A percentile compares a stretch with the other conserved stretches of the same genome.
phyloP scores from a whole-genome alignment of 2,888 invertebrate species.

The Limenitis camilla region DNA sequence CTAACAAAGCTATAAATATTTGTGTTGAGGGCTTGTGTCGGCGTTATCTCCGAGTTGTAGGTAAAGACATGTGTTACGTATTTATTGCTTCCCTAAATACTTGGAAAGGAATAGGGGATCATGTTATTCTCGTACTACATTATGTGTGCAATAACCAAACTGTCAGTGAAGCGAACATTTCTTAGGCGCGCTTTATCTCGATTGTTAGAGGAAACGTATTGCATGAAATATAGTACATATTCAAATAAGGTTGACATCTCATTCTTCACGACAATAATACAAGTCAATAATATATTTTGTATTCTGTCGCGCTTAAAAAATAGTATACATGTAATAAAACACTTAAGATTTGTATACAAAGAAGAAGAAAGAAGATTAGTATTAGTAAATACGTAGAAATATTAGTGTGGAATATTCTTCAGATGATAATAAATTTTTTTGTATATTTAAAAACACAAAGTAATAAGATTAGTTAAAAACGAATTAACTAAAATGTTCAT shows the following conservation, averaged over 20 bases:
- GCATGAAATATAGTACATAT: background rate
- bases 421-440: too few species aligned
- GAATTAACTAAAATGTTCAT: too few species aligned
- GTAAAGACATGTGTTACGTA: constrained; percentile 24
- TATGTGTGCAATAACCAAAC: constrained; percentile 6
- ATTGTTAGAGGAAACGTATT: constrained; percentile 1
- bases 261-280: background rate
- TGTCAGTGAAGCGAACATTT: constrained; percentile 8
- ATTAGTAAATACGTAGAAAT: too few species aligned
- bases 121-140: constrained; percentile 7
- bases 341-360: too few species aligned
- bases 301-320: background rate
- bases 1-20: constrained; percentile 13
- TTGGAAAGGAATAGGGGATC: constrained; percentile 10
- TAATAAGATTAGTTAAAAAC: too few species aligned
- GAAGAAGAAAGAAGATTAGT: too few species aligned
- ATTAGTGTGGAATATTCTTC: too few species aligned
- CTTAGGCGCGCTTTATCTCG: background rate
- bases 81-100: constrained; percentile 21
- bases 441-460: too few species aligned
- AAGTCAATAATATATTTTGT: background rate
- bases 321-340: too few species aligned
- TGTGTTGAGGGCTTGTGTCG: constrained; percentile 6
- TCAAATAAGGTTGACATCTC: background rate
- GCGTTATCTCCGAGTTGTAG: constrained; percentile 14